Evolutionary conservation across 2,113 vertebrate species (phyloP).

Genomic region (Centropus unirufus): DNA sequence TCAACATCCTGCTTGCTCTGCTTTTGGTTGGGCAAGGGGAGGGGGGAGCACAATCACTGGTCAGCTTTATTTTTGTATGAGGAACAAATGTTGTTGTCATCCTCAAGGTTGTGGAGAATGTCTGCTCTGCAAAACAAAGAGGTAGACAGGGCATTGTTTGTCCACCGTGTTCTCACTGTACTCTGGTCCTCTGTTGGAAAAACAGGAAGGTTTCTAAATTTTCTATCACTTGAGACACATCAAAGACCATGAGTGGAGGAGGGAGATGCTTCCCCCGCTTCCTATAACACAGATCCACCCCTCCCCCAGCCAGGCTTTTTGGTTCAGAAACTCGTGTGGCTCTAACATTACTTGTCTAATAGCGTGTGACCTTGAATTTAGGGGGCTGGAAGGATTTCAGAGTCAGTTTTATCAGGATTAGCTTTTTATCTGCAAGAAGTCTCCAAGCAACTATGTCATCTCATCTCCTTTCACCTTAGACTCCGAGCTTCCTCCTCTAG

Average conservation of each 20-base stretch:
- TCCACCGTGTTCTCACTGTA: conserved; percentile 33
- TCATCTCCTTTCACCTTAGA: conserved; percentile 74
- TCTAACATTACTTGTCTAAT: conserved; percentile 72
- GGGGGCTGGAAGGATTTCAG: conserved; percentile 77
- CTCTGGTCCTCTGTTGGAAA: conserved; percentile 53
- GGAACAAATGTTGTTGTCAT: conserved; percentile 72
- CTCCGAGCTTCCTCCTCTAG: conserved; percentile 66
- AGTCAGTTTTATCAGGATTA: conserved; percentile 78
- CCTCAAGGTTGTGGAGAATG: conserved; percentile 70
- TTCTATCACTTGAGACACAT: conserved; percentile 64
- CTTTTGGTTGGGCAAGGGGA: conserved; percentile 31
- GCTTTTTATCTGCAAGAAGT: conserved; percentile 77
- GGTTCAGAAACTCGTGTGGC: conserved; percentile 61
- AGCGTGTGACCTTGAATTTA: conserved; percentile 73
- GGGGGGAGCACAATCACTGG: conserved; percentile 41
- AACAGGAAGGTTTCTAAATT: conserved; percentile 31
- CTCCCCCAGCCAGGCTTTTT: neutral
- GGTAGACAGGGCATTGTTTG: conserved; percentile 43
- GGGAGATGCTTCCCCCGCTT: neutral
- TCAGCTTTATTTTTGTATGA: conserved; percentile 71
- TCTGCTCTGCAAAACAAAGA: conserved; percentile 43
- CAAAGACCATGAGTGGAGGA: conserved; percentile 50
- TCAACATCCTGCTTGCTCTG: conserved; percentile 67
- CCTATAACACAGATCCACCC: neutral
- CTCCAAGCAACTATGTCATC: conserved; percentile 69